Percentiles rank a stretch among this genome's conserved stretches.
Conservation (phyloP, 2,797 vertebrate genomes). For the Centropyge bicolor region DNA sequence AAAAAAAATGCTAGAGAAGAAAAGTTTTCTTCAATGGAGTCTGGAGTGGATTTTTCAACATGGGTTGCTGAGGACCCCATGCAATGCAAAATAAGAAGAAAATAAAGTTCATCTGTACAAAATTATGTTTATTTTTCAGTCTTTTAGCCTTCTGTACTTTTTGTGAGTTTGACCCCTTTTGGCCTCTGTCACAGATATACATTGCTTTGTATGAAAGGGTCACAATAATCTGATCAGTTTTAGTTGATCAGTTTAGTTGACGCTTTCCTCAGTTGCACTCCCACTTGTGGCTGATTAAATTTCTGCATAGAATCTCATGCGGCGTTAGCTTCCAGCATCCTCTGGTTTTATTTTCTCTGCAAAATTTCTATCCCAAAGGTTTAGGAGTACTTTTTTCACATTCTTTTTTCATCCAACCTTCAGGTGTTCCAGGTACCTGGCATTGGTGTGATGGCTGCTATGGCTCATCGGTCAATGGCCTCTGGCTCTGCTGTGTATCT, state of each 20-base stretch:
- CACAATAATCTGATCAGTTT: neutral
- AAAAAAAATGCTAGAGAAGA: no score
- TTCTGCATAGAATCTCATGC: neutral
- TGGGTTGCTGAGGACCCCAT: no score
- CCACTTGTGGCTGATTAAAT: neutral
- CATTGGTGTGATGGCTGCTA: constrained; percentile 91
- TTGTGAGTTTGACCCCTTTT: neutral
- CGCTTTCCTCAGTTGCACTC: neutral
- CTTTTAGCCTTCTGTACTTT: neutral
- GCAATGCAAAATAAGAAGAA: no score
- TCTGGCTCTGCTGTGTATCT: constrained; percentile 91
- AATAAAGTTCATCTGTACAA: no score
- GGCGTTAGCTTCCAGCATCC: neutral
- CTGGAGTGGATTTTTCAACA: no score
- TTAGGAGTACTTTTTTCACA: neutral
- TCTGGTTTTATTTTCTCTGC: neutral
- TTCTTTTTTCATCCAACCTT: constrained; percentile 15
- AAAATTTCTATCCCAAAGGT: neutral
- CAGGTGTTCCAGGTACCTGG: constrained; percentile 90
- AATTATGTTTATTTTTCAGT: neutral
- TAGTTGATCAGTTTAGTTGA: neutral
- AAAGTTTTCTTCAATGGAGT: no score
- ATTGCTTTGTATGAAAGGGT: no score
- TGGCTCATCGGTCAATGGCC: constrained; percentile 86
- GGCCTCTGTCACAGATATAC: neutral